phyloP scores from a whole-genome alignment of 2,113 vertebrate genomes.

The Sebastes schlegelii region DNA sequence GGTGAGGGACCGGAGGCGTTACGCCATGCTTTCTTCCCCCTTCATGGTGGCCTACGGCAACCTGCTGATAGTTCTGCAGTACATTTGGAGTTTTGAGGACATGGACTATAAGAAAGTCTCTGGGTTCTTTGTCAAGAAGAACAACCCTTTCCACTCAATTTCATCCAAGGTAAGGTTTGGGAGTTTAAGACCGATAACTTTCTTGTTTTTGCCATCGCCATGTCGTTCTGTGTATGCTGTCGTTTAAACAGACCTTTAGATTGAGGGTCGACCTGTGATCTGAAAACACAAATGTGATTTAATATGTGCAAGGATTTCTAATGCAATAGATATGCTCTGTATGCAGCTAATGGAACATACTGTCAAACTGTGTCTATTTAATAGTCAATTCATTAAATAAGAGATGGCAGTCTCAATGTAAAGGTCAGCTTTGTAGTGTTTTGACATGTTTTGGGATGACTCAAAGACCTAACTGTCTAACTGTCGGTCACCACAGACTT shows the following conservation, averaged over 20 bases:
- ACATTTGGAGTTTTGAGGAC: constrained; percentile 94
- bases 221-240: background rate
- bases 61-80: constrained; percentile 92
- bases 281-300: background rate
- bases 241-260: constrained; percentile 7
- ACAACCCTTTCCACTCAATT: constrained; percentile 86
- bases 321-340: background rate
- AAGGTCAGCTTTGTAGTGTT: constrained; percentile 36
- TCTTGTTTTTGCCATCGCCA: background rate
- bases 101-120: constrained; percentile 69
- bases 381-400: background rate
- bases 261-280: background rate
- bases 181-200: background rate
- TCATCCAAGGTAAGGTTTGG: constrained; percentile 96
- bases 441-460: constrained; percentile 31
- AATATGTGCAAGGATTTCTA: background rate
- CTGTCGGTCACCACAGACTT: background rate
- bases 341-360: background rate
- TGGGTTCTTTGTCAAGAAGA: constrained; percentile 88
- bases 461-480: constrained; percentile 34
- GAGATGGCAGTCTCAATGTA: background rate
- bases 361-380: background rate
- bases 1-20: constrained; percentile 94
- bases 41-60: constrained; percentile 98
- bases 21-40: constrained; percentile 96